Base-by-base conservation (phyloP, 2,113 vertebrate species). In the Myrmecophaga tridactyla region DNA sequence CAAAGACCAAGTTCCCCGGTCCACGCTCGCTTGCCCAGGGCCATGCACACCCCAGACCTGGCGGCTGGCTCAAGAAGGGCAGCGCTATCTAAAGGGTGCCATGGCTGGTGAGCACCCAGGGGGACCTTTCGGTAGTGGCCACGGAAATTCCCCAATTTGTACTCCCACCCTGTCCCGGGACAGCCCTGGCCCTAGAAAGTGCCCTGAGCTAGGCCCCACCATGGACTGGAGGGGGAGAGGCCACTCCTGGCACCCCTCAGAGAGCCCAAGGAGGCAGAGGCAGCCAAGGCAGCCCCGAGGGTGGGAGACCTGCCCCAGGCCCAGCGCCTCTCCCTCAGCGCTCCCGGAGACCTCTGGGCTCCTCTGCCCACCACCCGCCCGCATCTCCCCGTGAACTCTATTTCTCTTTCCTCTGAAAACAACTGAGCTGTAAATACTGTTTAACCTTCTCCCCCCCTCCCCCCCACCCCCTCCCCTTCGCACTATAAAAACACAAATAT, bases 401-500 rank as follows among this genome's bases (percentile, higher is more conserved):
- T 99, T 98, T 98, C 98, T 98, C 98, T 99, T 98, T 99, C 99
- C 99, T 98, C 99, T 99, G 99, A 99, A 99, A 99, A 99, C 99
- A 99, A 99, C 98, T 99, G 99, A 99, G 99, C 99, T 99, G 99
- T 99, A 99, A 99, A 99, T 99, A 99, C 99, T 99, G 99, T 99
- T 99, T 99, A 99, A 99, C 99, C 99, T 99, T 99, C 99, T 99
- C 98, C 98, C 98, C 97, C 98, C 98, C 88, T 96, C 95, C 97
- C 98, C 98, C 96, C 98, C 98, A 92, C 98, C 98, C 98, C 98
- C 98, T 99, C 99, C 99, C 99, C 99, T 98, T 98, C 96, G 98
- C 99, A 99, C 99, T 99, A 99, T 99, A 99, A 99, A 99, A 99
- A 99, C 99, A 99, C 99, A 99, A 99, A 99, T 99, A 99, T 99